Percentiles rank a stretch among this genome's conserved stretches.
Conservation (phyloP, 1,140 invertebrate genomes). For the Drosophila parabipectinata region DNA sequence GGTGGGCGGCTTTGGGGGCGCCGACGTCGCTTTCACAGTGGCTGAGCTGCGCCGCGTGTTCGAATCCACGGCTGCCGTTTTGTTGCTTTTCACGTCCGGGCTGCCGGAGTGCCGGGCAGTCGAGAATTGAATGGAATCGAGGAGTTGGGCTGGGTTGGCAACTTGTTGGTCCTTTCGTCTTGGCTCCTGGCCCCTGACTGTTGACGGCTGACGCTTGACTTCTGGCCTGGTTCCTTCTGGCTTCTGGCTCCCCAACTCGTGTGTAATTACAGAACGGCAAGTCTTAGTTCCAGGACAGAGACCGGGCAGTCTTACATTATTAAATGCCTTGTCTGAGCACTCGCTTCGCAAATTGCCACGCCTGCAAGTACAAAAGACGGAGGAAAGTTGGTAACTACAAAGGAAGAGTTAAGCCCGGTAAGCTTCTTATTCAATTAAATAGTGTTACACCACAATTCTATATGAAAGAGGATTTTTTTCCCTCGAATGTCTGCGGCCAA, state of each 20-base stretch:
- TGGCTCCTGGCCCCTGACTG: slow-evolving; percentile 8
- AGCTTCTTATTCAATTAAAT: slow-evolving; percentile 26
- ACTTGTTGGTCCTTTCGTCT: slow-evolving; percentile 49
- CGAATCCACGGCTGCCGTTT: slow-evolving; percentile 84
- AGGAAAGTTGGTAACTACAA: slow-evolving; percentile 29
- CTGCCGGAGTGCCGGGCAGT: slow-evolving; percentile 31
- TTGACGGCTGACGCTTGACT: slow-evolving; percentile 3
- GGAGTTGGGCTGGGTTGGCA: slow-evolving; percentile 8
- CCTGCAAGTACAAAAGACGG: slow-evolving; percentile 25
- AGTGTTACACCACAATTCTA: slow-evolving; percentile 17
- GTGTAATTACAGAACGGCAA: slow-evolving; percentile 50
- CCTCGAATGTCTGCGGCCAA: background rate
- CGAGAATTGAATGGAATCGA: slow-evolving; percentile 7
- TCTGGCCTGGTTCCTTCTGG: background rate
- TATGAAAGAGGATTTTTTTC: slow-evolving; percentile 19
- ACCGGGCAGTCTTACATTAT: slow-evolving; percentile 51
- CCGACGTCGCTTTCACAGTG: slow-evolving; percentile 61
- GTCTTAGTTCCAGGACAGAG: slow-evolving; percentile 19
- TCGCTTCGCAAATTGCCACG: slow-evolving; percentile 18
- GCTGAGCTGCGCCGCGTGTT: slow-evolving; percentile 71
- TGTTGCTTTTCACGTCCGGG: slow-evolving; percentile 52
- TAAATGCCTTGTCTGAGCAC: slow-evolving; percentile 36
- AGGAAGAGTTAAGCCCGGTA: slow-evolving; percentile 15
- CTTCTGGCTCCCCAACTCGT: slow-evolving; percentile 19
- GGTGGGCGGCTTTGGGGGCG: slow-evolving; percentile 38